These are phyloP conservation scores for Agriopis aurantiaria DNA, from an alignment of 2,888 invertebrate genomes.

Conservation along the genomic window DNA sequence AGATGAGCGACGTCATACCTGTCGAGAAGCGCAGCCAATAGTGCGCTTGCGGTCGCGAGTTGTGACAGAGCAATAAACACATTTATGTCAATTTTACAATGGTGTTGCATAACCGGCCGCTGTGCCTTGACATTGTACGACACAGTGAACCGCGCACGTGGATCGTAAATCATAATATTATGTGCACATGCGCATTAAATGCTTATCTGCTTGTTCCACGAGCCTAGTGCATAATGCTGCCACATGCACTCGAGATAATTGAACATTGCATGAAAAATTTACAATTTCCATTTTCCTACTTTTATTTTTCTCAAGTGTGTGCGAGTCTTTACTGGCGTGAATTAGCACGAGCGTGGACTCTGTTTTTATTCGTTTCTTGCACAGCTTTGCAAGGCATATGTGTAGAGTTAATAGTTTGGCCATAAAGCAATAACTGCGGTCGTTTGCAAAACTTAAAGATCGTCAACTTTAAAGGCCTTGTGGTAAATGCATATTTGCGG, in stretches of 20 bases:
- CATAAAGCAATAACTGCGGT: slow-evolving; percentile 20
- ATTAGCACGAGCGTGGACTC: not conserved
- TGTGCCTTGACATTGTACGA: slow-evolving; percentile 83
- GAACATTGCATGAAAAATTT: slow-evolving; percentile 1
- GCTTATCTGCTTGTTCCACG: slow-evolving; percentile 44
- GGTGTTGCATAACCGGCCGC: slow-evolving; percentile 73
- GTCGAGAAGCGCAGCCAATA: slow-evolving; percentile 39
- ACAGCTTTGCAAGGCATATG: not conserved
- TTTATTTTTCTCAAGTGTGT: not conserved
- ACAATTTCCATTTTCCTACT: not conserved
- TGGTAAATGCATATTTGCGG: slow-evolving; percentile 18
- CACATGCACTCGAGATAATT: slow-evolving; percentile 15
- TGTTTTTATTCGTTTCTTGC: not conserved
- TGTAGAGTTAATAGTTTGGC: slow-evolving; percentile 1
- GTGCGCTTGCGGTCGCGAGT: slow-evolving; percentile 46
- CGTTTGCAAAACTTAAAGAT: slow-evolving; percentile 27
- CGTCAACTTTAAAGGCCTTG: slow-evolving; percentile 9
- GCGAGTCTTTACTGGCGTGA: not conserved
- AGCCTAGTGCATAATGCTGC: slow-evolving; percentile 24
- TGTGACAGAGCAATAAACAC: slow-evolving; percentile 64
- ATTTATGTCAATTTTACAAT: slow-evolving; percentile 81
- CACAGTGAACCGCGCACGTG: slow-evolving; percentile 79
- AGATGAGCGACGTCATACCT: slow-evolving; percentile 39
- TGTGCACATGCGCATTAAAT: slow-evolving; percentile 51
- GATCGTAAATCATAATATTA: slow-evolving; percentile 74